These are phyloP conservation scores for Limnephilus auricula DNA, from an alignment of 2,888 invertebrate genomes.

Conservation along the genomic window DNA sequence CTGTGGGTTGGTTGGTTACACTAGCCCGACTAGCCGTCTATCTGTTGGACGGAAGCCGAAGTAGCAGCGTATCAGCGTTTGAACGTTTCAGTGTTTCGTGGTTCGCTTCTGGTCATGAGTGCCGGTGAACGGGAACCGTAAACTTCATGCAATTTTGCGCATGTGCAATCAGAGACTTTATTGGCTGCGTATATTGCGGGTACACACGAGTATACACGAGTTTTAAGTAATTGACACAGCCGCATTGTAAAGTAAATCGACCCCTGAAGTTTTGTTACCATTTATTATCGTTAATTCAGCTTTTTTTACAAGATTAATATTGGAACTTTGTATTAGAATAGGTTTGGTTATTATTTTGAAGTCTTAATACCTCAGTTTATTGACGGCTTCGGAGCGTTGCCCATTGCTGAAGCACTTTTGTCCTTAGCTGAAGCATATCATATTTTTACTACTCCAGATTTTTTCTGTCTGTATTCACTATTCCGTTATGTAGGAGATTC, in stretches of 20 bases:
- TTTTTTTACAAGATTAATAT: background rate
- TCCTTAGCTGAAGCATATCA: background rate
- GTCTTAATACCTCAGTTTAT: background rate
- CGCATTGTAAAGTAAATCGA: background rate
- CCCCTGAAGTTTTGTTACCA: background rate
- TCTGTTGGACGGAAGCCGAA: background rate
- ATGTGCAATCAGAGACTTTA: slow-evolving; percentile 11
- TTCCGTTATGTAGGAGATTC: background rate
- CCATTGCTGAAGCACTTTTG: background rate
- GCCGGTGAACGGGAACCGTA: slow-evolving; percentile 23
- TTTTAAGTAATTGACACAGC: background rate
- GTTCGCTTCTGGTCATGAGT: background rate
- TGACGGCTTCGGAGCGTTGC: background rate
- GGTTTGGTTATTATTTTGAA: no score
- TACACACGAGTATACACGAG: no score
- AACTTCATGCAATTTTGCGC: slow-evolving; percentile 10
- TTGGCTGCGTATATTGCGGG: slow-evolving; percentile 3
- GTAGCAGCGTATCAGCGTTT: background rate
- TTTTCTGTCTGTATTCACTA: background rate
- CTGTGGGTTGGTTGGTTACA: background rate
- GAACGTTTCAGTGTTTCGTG: background rate
- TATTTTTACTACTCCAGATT: background rate
- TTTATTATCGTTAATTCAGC: background rate
- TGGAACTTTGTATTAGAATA: background rate
- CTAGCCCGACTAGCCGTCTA: background rate